Evolutionary conservation across 2,888 invertebrate genomes (phyloP).

Genomic region (Oegoconia quadripuncta): DNA sequence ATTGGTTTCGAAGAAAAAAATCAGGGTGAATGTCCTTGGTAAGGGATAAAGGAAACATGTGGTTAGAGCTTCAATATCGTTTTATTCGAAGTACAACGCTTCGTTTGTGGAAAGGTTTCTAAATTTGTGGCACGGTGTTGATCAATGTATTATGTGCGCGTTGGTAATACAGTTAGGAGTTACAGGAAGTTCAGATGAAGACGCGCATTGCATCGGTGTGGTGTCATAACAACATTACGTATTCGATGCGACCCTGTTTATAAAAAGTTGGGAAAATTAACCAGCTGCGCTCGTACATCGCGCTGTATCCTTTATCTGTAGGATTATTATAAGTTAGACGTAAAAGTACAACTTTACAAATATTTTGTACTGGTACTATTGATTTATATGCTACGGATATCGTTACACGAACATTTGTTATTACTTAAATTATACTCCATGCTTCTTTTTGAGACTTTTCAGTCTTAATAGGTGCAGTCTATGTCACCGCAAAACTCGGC

Average conservation of each 20-base stretch:
- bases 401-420: no score
- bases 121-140: neutral
- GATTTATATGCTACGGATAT: no score
- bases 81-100: slow-evolving; percentile 32
- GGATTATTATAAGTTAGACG: neutral
- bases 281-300: slow-evolving; percentile 23
- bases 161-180: neutral
- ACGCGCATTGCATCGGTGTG: slow-evolving; percentile 29
- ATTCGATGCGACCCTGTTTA: slow-evolving; percentile 23
- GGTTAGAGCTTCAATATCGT: slow-evolving; percentile 22
- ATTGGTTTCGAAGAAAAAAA: slow-evolving; percentile 58
- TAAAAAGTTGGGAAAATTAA: slow-evolving; percentile 26
- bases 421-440: no score
- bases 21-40: slow-evolving; percentile 64
- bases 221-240: slow-evolving; percentile 33
- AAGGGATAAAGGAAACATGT: slow-evolving; percentile 37
- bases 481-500: no score
- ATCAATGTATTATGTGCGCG: neutral
- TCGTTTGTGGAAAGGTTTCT: slow-evolving; percentile 17
- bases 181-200: slow-evolving; percentile 35
- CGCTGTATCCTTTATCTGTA: neutral
- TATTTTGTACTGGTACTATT: no score
- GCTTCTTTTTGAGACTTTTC: no score
- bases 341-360: neutral
- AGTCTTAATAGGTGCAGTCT: no score